A percentile compares a stretch with the other conserved stretches of the same genome.
Evolutionary conservation across 2,888 invertebrate genomes (phyloP).

Genomic region (Adela reaumurella): DNA sequence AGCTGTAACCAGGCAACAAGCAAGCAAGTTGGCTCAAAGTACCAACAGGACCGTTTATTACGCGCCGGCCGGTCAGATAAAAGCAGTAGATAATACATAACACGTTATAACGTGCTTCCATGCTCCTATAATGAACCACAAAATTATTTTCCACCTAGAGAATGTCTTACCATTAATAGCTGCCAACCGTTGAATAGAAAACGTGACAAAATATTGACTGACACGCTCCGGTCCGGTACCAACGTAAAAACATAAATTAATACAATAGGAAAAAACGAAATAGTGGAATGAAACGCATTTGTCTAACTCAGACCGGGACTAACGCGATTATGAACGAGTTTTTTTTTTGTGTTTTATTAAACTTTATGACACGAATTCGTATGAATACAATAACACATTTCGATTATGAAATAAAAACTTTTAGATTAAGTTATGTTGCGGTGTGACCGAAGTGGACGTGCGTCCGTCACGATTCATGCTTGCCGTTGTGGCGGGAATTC

Average conservation of each 20-base stretch:
- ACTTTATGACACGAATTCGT: neutral
- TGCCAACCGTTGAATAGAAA: constrained; percentile 37
- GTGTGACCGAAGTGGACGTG: neutral
- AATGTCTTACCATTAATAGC: constrained; percentile 27
- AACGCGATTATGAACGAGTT: constrained; percentile 27
- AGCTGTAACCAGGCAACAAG: too few species aligned
- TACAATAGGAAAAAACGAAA: constrained; percentile 24
- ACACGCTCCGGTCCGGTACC: constrained; percentile 25
- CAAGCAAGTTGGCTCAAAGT: too few species aligned
- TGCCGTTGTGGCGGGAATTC: too few species aligned
- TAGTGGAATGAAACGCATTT: constrained; percentile 38
- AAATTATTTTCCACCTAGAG: neutral
- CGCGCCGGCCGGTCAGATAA: too few species aligned
- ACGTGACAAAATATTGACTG: constrained; percentile 58
- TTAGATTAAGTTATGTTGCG: neutral
- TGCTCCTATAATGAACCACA: too few species aligned
- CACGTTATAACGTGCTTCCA: too few species aligned
- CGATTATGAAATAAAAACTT: constrained; percentile 18
- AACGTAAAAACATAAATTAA: constrained; percentile 37
- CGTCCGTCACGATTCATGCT: too few species aligned
- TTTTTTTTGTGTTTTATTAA: constrained; percentile 9
- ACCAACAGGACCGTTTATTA: too few species aligned
- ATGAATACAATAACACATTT: constrained; percentile 18
- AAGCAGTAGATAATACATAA: too few species aligned
- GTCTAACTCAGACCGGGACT: constrained; percentile 36